Percentiles rank a stretch among this genome's conserved stretches.
Conservation (phyloP, 2,888 invertebrate genomes). For the Pollenia amentaria region DNA sequence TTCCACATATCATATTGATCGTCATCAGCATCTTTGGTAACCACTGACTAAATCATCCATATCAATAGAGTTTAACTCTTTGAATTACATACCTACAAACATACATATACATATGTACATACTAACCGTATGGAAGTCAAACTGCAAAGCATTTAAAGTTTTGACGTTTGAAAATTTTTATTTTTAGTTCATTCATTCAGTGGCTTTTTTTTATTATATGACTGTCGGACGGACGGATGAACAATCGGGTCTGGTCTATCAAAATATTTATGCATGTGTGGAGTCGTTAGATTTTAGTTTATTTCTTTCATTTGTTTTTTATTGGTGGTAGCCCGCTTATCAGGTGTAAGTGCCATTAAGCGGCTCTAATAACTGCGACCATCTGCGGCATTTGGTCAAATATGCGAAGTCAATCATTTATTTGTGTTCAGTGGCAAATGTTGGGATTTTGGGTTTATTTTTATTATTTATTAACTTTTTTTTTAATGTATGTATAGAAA, state of each 20-base stretch:
- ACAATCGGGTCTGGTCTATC: not conserved
- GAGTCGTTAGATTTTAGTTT: not conserved
- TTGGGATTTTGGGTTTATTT: not conserved
- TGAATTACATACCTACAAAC: not conserved
- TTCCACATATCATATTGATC: slow-evolving; percentile 45
- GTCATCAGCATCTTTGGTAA: not conserved
- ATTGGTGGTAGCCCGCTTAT: slow-evolving; percentile 13
- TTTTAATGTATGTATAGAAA: no score
- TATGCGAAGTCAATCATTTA: slow-evolving; percentile 4
- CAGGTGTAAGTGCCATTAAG: slow-evolving; percentile 54
- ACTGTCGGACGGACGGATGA: not conserved
- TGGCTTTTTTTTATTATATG: slow-evolving; percentile 1
- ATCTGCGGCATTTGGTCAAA: not conserved
- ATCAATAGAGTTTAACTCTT: not conserved
- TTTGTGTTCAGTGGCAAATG: not conserved
- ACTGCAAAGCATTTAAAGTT: slow-evolving; percentile 28
- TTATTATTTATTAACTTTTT: not conserved
- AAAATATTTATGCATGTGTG: slow-evolving; percentile 3
- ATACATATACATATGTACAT: no score
- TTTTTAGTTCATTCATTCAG: not conserved
- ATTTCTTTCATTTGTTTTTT: slow-evolving; percentile 11
- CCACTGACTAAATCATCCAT: not conserved
- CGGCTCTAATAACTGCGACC: slow-evolving; percentile 27
- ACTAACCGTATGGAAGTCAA: not conserved
- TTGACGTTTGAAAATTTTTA: slow-evolving; percentile 48